phyloP scores from a whole-genome alignment of 1,140 invertebrate species.

The Adelges cooleyi region DNA sequence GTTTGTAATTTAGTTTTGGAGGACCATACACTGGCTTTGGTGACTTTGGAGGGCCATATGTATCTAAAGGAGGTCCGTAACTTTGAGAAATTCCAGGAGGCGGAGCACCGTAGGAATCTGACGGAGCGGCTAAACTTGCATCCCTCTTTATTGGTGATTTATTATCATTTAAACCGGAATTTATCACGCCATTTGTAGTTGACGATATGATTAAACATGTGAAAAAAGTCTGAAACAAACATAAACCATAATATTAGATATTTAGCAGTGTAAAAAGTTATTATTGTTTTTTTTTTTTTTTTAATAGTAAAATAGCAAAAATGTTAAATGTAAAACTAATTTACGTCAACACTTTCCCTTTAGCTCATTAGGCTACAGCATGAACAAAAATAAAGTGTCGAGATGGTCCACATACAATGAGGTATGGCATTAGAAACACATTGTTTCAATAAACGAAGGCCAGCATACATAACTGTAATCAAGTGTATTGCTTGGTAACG shows the following conservation, averaged over 20 bases:
- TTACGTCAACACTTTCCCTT: slow-evolving; percentile 14
- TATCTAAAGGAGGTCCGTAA: slow-evolving; percentile 36
- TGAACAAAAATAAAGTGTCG: neutral
- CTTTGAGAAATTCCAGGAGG: neutral
- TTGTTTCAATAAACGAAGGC: slow-evolving; percentile 2
- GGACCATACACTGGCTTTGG: neutral
- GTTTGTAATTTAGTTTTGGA: neutral
- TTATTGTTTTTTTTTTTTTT: no score
- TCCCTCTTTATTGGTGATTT: neutral
- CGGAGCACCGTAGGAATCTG: slow-evolving; percentile 3
- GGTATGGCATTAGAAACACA: slow-evolving; percentile 13
- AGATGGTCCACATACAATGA: neutral
- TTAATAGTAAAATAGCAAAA: no score
- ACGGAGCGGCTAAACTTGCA: neutral
- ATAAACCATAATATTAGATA: neutral
- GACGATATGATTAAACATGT: neutral
- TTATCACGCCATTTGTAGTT: neutral
- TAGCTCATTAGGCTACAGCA: neutral
- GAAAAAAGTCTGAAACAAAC: neutral
- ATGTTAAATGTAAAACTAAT: no score
- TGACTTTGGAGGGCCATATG: slow-evolving; percentile 37
- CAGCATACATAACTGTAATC: neutral
- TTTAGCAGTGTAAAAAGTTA: no score
- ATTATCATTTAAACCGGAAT: neutral
- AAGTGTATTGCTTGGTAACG: slow-evolving; percentile 1